Evolutionary conservation across 2,797 vertebrate genomes (phyloP), one percentile per base, ranked within the genome.

Genomic region (Poeciliopsis infans): DNA sequence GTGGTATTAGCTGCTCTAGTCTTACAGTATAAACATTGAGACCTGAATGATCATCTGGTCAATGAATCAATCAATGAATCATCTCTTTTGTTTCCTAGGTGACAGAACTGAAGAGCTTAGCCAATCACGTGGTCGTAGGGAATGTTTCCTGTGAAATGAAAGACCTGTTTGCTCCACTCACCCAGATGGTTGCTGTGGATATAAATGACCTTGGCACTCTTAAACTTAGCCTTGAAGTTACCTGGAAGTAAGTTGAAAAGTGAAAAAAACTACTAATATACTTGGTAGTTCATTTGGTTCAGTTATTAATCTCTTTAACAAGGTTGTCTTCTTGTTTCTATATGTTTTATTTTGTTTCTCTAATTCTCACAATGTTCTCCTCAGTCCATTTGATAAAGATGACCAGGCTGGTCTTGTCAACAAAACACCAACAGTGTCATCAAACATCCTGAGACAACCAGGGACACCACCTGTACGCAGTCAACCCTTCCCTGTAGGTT

Each of bases 131-230:
- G 57, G 95, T 99, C 39, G 97, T 99, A 36, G 98, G 98, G 80
- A 98, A 95, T 0, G 97, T 99, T 84, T 98, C 97, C 12, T 99
- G 98, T 0, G 98, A 99, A 92, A 99, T 97, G 11, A 99, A 98
- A 94, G 97, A 99, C 88, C 95, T 99, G 49, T 99, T 99, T 81
- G 96, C 97, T 0, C 97, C 98, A 23, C 94, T 98, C 31, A 96
- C 98, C 0, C 98, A 98, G 91, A 96, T 96, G 0, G 98, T 99
- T 64, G 98, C 98, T 8, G 98, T 99, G 90, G 98, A 99, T 81
- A 97, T 99, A 89, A 99, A 99, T 0, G 98, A 99, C 89, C 93
- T 99, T n/a, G 98, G 98, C 51, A 99, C 98, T 15, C 97, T 99
- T 86, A 99, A 99, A 85, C 96, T 99, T 41, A 99, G 97, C 87